A percentile compares a stretch with the other conserved stretches of the same genome.
Evolutionary conservation across 2,113 vertebrate species (phyloP).

Genomic region (Tetrax tetrax): DNA sequence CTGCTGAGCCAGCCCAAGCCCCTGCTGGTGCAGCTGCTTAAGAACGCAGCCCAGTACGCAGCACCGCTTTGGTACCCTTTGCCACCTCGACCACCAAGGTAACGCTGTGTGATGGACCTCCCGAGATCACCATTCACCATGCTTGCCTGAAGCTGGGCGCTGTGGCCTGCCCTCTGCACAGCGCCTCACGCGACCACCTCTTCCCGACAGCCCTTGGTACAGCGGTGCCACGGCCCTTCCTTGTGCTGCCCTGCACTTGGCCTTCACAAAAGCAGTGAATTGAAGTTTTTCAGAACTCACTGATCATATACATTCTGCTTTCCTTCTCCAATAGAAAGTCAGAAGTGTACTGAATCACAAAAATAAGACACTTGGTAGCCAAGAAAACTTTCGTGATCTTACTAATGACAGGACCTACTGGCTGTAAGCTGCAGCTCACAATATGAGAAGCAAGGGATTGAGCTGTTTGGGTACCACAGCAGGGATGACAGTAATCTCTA

Average conservation of each 20-base stretch:
- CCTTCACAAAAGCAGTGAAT: not conserved
- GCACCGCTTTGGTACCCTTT: not conserved
- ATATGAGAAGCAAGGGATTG: not conserved
- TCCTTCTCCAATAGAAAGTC: not conserved
- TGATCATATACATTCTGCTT: not conserved
- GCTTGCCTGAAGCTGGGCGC: not conserved
- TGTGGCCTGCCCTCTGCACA: not conserved
- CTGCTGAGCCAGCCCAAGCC: not conserved
- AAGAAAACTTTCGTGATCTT: not conserved
- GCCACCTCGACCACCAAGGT: rapidly evolving
- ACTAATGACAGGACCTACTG: not conserved
- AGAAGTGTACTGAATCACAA: not conserved
- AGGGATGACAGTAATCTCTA: not conserved
- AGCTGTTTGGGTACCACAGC: not conserved
- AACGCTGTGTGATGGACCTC: not conserved
- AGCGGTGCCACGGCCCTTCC: not conserved
- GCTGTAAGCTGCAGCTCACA: not conserved
- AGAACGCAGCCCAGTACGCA: not conserved
- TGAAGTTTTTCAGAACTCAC: not conserved
- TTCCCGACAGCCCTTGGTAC: not conserved
- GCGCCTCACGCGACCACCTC: not conserved
- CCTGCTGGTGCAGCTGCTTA: not conserved
- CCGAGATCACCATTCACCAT: rapidly evolving
- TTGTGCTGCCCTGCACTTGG: not conserved
- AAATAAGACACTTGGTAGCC: not conserved